These are phyloP conservation scores for Nothobranchius kuhntae DNA, from an alignment of 2,113 vertebrate genomes.

Conservation along the genomic window DNA sequence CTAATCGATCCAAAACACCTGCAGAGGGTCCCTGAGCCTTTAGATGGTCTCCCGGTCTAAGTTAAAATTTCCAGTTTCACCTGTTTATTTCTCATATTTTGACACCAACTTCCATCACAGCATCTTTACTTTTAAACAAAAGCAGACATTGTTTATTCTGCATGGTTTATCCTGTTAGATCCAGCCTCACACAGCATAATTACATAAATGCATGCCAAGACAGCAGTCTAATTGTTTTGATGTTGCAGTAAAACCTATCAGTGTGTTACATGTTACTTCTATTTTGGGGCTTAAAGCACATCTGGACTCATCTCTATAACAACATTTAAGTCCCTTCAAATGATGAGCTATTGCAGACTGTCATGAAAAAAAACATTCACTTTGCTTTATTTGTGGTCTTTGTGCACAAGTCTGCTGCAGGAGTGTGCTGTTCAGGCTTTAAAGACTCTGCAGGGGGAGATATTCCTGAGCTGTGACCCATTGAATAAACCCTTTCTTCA, in stretches of 20 bases:
- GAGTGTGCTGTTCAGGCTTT: constrained; percentile 34
- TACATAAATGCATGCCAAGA: background rate
- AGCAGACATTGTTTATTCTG: too few species aligned
- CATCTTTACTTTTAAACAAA: too few species aligned
- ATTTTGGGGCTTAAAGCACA: background rate
- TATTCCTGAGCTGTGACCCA: constrained; percentile 41
- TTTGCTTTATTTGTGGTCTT: constrained; percentile 30
- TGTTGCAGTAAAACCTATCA: background rate
- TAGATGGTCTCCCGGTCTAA: too few species aligned
- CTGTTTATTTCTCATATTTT: too few species aligned
- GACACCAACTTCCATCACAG: too few species aligned
- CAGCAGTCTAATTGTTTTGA: background rate
- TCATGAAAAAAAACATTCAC: background rate
- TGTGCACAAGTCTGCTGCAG: constrained; percentile 27
- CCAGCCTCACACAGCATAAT: too few species aligned
- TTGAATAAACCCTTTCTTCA: constrained; percentile 50
- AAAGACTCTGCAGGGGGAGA: constrained; percentile 51
- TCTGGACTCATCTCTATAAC: background rate
- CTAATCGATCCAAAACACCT: too few species aligned
- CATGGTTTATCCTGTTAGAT: too few species aligned
- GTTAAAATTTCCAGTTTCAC: too few species aligned
- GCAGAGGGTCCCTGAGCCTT: too few species aligned
- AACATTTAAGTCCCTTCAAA: background rate
- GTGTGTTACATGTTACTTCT: background rate
- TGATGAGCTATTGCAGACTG: background rate